Conservation (phyloP, 2,888 invertebrate species). For the Agonum fuliginosum region DNA sequence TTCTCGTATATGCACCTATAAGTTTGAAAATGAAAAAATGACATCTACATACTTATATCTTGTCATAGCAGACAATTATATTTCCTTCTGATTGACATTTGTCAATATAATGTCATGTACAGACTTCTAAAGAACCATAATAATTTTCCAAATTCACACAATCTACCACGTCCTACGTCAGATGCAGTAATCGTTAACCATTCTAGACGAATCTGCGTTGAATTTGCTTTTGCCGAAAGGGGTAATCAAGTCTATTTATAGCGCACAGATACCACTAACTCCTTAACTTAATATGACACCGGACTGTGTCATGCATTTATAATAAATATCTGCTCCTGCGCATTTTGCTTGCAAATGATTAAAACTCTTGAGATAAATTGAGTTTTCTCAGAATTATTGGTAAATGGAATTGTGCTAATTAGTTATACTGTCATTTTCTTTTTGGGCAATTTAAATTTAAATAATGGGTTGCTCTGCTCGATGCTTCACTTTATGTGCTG, state of each 20-base stretch:
- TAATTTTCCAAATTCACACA: too few species aligned
- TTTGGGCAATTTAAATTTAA: background rate
- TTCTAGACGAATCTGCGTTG: conserved; percentile 2
- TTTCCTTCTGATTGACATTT: too few species aligned
- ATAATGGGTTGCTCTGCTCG: background rate
- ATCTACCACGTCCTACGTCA: too few species aligned
- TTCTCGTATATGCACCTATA: too few species aligned
- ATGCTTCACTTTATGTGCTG: too few species aligned
- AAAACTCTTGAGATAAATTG: background rate
- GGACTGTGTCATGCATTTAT: conserved; percentile 22
- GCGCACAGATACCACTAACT: conserved; percentile 6
- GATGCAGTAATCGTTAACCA: conserved; percentile 21
- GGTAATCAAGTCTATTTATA: conserved; percentile 33
- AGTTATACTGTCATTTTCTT: background rate
- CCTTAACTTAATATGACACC: background rate
- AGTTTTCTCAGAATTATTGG: background rate
- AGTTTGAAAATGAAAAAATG: too few species aligned
- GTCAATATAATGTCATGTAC: too few species aligned
- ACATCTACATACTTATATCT: background rate
- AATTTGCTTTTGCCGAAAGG: background rate
- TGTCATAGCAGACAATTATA: too few species aligned
- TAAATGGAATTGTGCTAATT: background rate
- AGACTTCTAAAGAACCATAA: too few species aligned
- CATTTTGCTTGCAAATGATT: conserved; percentile 17
- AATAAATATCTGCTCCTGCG: conserved; percentile 9